Evolutionary conservation across 2,888 invertebrate species (phyloP).

Genomic region (Orthonevra nobilis): DNA sequence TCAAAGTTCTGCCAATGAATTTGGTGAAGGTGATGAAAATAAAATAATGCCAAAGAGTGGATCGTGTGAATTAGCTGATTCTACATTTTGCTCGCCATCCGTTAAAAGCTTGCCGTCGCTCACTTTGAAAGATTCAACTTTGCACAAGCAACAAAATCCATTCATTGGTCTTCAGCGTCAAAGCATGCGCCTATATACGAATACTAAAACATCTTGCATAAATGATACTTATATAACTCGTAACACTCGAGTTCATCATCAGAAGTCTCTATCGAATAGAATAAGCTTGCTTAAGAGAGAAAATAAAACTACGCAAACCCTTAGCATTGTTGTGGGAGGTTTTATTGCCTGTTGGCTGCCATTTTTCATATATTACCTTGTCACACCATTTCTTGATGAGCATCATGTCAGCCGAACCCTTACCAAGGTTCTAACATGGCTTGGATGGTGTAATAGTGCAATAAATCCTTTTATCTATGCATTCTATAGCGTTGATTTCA

Average conservation of each 20-base stretch:
- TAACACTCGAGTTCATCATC: slow-evolving; percentile 74
- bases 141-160: slow-evolving; percentile 46
- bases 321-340: slow-evolving; percentile 93
- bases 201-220: slow-evolving; percentile 69
- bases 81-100: slow-evolving; percentile 74
- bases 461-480: slow-evolving; percentile 96
- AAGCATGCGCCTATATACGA: slow-evolving; percentile 32
- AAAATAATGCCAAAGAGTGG: slow-evolving; percentile 72
- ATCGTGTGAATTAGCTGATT: slow-evolving; percentile 74
- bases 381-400: slow-evolving; percentile 88
- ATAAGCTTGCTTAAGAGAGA: slow-evolving; percentile 88
- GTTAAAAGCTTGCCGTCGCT: slow-evolving; percentile 72
- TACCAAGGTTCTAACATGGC: slow-evolving; percentile 90
- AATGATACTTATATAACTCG: slow-evolving; percentile 73
- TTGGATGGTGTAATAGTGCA: slow-evolving; percentile 94
- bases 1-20: slow-evolving; percentile 77
- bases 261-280: slow-evolving; percentile 80
- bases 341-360: slow-evolving; percentile 94
- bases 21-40: slow-evolving; percentile 76
- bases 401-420: slow-evolving; percentile 83
- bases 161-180: slow-evolving; percentile 64
- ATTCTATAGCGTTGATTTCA: slow-evolving; percentile 92
- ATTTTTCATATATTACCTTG: slow-evolving; percentile 90
- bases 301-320: slow-evolving; percentile 92
- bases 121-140: slow-evolving; percentile 60